Evolutionary conservation across 37 sponge, comb jelly and placozoan genomes (phyloP).

Genomic region (Corticium candelabrum): DNA sequence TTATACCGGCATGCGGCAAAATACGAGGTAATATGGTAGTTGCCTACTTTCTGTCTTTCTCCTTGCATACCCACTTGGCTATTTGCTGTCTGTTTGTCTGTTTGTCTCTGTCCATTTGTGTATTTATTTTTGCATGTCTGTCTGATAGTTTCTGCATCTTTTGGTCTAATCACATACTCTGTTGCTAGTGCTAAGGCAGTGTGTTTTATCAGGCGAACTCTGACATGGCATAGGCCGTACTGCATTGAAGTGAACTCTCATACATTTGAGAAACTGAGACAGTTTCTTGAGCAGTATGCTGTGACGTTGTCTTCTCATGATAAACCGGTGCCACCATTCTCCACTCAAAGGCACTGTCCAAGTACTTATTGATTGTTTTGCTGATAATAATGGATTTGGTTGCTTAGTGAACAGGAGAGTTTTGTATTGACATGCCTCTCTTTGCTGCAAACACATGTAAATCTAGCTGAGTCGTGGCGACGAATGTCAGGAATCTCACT

Average conservation of each 20-base stretch:
- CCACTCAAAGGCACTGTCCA: background rate
- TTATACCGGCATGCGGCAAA: no score
- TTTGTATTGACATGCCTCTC: no score
- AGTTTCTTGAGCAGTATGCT: background rate
- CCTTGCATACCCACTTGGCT: no score
- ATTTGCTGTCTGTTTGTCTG: conserved; percentile 6
- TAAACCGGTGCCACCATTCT: background rate
- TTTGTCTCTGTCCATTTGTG: conserved; percentile 1
- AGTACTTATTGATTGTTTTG: background rate
- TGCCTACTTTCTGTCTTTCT: no score
- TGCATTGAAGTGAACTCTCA: conserved; percentile 22
- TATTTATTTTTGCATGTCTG: background rate
- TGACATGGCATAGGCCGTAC: conserved; percentile 28
- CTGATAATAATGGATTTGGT: background rate
- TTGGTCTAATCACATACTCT: no score
- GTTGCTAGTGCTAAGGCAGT: no score
- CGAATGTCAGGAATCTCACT: no score
- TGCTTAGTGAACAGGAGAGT: conserved; percentile 45
- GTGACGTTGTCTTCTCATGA: background rate
- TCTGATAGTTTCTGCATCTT: background rate
- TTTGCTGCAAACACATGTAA: no score
- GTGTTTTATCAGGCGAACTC: background rate
- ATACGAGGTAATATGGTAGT: no score
- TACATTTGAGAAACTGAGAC: conserved; percentile 16
- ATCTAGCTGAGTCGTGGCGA: no score